phyloP scores from a whole-genome alignment of 1,140 invertebrate species.

The Rhagoletis pomonella region DNA sequence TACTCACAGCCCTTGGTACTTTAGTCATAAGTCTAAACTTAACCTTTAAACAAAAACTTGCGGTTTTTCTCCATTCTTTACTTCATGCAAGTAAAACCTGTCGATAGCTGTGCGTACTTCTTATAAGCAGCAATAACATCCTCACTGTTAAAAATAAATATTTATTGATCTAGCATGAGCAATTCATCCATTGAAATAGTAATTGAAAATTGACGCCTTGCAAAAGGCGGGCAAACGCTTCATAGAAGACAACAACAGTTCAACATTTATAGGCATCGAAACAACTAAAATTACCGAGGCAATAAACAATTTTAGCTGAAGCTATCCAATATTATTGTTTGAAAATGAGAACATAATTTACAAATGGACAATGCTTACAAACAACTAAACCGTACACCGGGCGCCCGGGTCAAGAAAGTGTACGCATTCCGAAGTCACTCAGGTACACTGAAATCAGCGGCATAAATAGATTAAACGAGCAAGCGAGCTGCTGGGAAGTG shows the following conservation, averaged over 20 bases:
- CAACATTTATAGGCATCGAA: not conserved
- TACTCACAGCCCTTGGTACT: no score
- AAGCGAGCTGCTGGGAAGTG: not conserved
- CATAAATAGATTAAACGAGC: not conserved
- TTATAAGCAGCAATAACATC: no score
- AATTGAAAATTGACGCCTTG: not conserved
- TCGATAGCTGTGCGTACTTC: no score
- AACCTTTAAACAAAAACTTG: no score
- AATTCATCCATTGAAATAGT: not conserved
- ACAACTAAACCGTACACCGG: not conserved
- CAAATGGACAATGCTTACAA: constrained; percentile 1
- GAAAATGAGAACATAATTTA: not conserved
- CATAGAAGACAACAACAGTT: not conserved
- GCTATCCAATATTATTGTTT: not conserved
- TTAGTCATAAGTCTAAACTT: no score
- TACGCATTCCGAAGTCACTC: not conserved
- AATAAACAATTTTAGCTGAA: not conserved
- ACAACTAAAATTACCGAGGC: not conserved
- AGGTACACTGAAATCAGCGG: not conserved
- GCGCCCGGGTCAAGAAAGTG: not conserved
- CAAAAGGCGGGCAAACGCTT: not conserved
- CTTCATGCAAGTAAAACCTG: no score
- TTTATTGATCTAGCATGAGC: not conserved
- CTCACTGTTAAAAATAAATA: not conserved
- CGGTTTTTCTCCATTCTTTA: no score